Base-by-base conservation (phyloP, 2,113 vertebrate species). In the Alethe diademata region DNA sequence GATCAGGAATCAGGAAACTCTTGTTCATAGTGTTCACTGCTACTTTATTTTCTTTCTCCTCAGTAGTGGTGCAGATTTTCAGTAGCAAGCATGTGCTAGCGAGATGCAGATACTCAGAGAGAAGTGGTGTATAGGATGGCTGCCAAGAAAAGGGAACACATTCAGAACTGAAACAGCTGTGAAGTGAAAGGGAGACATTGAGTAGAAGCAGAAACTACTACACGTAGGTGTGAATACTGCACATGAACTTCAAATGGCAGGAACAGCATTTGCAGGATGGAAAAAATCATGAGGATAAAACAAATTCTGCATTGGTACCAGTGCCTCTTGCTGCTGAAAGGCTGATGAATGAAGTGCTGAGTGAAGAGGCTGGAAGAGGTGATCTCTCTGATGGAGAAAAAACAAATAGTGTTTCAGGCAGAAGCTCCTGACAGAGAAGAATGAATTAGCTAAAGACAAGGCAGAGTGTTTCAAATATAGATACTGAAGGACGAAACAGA, bases 381-480 rank as follows among this genome's bases (percentile, higher is more conserved):
- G 78, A 90, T 90, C 33, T 83, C 29, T 83, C 54, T 86, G 60
- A 86, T 62, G 38, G 67, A 88, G 75, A 24, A 76, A 88, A 94
- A 88, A 42, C 71, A 92, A 94, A 88, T 19, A 62, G 33, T 1
- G 2, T 90, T 88, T 72, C 66, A 93, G 54, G 71, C 58, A 94
- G 86, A 83, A 95, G 91, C 64, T 90, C 69, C 69, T 93, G 82
- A 83, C 67, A 92, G 82, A 83, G 79, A 96, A 90, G 74, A 76
- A 95, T 62, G 72, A 88, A 78, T 50, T 96, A 88, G 60, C 47
- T 78, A 20, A 42, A 83, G 82, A 76, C 86, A 92, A 83, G 60
- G 86, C 54, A 80, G 88, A 85, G 85, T 76, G 86, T 93, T 94
- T 94, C 96, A 92, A 94, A 95, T 92, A 93, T 61, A 94, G 94